Percentiles rank a stretch among this genome's conserved stretches.
Evolutionary conservation across 2,113 vertebrate genomes (phyloP).

Genomic region (Prochilodus magdalenae): DNA sequence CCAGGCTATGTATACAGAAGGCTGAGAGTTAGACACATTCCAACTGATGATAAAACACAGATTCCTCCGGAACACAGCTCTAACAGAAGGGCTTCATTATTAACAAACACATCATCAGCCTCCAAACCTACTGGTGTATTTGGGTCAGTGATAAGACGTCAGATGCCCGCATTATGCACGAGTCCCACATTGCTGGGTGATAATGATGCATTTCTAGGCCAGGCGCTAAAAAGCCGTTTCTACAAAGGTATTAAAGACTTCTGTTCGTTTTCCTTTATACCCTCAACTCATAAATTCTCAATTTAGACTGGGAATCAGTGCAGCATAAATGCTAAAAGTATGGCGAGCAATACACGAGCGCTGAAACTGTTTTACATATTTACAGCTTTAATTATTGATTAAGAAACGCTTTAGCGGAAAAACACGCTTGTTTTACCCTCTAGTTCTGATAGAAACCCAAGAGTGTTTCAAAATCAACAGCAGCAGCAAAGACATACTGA

Average conservation of each 20-base stretch:
- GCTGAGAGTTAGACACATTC: no score
- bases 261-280: not conserved
- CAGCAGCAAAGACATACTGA: not conserved
- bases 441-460: not conserved
- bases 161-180: not conserved
- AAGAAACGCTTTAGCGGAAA: not conserved
- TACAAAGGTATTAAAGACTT: not conserved
- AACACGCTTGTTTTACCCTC: not conserved
- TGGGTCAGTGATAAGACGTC: constrained; percentile 19
- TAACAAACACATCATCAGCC: not conserved
- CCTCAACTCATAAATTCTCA: not conserved
- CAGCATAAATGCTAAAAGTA: not conserved
- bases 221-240: not conserved
- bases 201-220: constrained; percentile 7
- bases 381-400: no score
- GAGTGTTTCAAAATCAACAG: not conserved
- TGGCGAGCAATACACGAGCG: not conserved
- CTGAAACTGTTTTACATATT: not conserved
- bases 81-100: not conserved
- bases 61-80: not conserved
- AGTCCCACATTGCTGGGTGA: constrained; percentile 18
- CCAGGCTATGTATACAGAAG: no score
- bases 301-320: not conserved
- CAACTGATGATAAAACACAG: not conserved
- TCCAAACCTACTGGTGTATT: not conserved